phyloP scores from a whole-genome alignment of 1,140 invertebrate species.

The Hydropsyche tenuis region DNA sequence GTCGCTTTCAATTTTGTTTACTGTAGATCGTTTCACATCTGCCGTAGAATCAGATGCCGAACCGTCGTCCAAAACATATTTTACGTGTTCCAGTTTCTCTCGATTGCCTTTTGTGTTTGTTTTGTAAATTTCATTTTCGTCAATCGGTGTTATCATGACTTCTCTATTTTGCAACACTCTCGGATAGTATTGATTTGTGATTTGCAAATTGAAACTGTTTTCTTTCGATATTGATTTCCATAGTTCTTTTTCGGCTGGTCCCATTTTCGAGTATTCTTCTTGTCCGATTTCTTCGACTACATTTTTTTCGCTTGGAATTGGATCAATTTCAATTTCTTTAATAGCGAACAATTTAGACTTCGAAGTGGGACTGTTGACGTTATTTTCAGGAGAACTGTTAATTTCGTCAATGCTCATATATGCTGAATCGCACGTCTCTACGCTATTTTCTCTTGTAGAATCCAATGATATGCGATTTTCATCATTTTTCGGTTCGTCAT shows the following conservation, averaged over 20 bases:
- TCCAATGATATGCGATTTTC: constrained; percentile 14
- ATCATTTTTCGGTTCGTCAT: constrained; percentile 18
- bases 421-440: constrained; percentile 61
- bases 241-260: constrained; percentile 57
- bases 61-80: constrained; percentile 54
- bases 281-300: not conserved
- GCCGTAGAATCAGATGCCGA: constrained; percentile 59
- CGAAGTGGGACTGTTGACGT: constrained; percentile 55
- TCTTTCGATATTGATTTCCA: constrained; percentile 51
- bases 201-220: constrained; percentile 21
- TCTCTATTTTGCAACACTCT: not conserved
- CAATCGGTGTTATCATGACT: constrained; percentile 20
- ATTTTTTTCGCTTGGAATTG: not conserved
- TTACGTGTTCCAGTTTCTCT: constrained; percentile 27
- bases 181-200: not conserved
- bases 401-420: constrained; percentile 63
- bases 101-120: not conserved
- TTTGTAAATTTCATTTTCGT: constrained; percentile 36
- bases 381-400: constrained; percentile 56
- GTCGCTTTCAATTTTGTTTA: constrained; percentile 52
- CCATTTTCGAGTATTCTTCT: constrained; percentile 51
- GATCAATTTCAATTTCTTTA: constrained; percentile 47
- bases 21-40: constrained; percentile 59
- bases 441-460: constrained; percentile 47
- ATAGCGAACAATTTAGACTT: constrained; percentile 54